Conservation (phyloP, 92 coral and sea anemone genomes). For the Chrysogorgia sp. region DNA sequence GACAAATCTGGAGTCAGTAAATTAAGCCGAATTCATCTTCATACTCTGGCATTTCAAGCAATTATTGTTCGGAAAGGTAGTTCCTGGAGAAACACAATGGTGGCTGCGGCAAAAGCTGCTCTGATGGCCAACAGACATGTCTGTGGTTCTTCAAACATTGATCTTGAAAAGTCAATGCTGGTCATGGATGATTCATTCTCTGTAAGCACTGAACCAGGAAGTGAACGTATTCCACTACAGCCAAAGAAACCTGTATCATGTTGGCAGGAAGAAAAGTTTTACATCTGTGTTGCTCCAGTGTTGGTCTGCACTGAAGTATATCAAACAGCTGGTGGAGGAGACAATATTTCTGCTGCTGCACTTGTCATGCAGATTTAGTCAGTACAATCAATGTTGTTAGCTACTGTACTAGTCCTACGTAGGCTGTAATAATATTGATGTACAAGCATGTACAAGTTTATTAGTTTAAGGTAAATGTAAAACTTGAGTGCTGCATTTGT, state of each 20-base stretch:
- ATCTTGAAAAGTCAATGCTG: slow-evolving; percentile 74
- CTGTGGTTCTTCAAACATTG: slow-evolving; percentile 79
- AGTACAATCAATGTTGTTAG: too few relatives aligned
- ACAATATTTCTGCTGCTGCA: slow-evolving; percentile 89
- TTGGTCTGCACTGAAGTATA: slow-evolving; percentile 83
- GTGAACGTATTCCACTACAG: slow-evolving; percentile 75
- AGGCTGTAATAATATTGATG: too few relatives aligned
- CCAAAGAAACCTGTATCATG: slow-evolving; percentile 80
- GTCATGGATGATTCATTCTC: slow-evolving; percentile 95
- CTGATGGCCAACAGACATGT: slow-evolving; percentile 84
- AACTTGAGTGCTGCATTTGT: neutral
- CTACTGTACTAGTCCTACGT: too few relatives aligned
- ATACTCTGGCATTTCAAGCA: slow-evolving; percentile 90
- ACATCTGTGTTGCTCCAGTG: slow-evolving; percentile 89
- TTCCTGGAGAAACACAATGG: slow-evolving; percentile 71
- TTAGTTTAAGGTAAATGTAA: too few relatives aligned
- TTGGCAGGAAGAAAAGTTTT: slow-evolving; percentile 82
- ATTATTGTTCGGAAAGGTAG: slow-evolving; percentile 67
- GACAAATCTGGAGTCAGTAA: slow-evolving; percentile 45
- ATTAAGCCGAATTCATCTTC: slow-evolving; percentile 78
- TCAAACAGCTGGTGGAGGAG: slow-evolving; percentile 97
- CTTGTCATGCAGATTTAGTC: slow-evolving; percentile 68
- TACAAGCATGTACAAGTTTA: too few relatives aligned
- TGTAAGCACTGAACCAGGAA: slow-evolving; percentile 65
- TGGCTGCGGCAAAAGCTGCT: slow-evolving; percentile 85